Evolutionary conservation across 2,888 invertebrate genomes (phyloP).

Genomic region (Andrena camellia): DNA sequence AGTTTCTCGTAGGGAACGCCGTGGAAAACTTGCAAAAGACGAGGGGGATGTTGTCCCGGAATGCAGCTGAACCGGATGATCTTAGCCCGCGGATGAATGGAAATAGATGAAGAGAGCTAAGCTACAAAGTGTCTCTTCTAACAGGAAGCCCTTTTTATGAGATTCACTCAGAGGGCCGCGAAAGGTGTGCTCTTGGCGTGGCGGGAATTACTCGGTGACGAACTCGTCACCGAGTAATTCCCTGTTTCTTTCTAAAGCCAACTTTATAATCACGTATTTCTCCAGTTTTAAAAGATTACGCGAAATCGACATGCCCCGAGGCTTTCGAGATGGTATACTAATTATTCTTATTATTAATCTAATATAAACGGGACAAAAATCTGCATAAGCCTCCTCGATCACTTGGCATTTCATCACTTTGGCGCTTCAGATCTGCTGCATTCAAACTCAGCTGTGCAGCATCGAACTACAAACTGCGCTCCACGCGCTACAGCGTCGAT

Average conservation of each 20-base stretch:
- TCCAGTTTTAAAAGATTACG: neutral
- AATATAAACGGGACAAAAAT: no score
- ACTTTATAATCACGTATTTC: neutral
- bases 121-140: constrained; percentile 30
- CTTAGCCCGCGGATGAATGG: constrained; percentile 23
- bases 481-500: neutral
- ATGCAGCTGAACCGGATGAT: constrained; percentile 17
- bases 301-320: neutral
- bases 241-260: neutral
- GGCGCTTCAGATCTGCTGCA: no score
- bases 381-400: no score
- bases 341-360: no score
- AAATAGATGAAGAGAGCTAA: constrained; percentile 30
- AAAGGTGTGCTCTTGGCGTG: neutral
- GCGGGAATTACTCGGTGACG: no score
- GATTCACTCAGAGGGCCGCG: constrained; percentile 4
- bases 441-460: no score
- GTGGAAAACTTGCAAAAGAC: constrained; percentile 25
- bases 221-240: neutral
- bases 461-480: no score
- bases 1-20: neutral
- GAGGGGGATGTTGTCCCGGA: constrained; percentile 17
- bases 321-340: neutral
- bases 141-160: constrained; percentile 22
- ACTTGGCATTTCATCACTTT: no score